These are phyloP conservation scores for Danaus chrysippus DNA, from an alignment of 2,888 invertebrate species.

Conservation along the genomic window DNA sequence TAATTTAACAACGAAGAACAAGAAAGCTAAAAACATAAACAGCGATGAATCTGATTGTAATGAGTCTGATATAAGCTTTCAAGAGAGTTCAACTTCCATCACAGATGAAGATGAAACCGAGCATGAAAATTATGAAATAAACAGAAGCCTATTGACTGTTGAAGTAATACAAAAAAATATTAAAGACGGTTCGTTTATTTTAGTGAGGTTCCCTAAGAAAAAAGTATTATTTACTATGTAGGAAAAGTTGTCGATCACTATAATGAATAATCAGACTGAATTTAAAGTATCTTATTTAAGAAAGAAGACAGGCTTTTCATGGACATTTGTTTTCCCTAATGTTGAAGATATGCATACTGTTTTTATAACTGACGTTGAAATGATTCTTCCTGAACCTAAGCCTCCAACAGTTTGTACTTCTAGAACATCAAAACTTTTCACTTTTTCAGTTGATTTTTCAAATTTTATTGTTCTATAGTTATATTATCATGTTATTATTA, in stretches of 20 bases:
- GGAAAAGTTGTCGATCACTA: slow-evolving; percentile 9
- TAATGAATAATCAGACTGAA: no score
- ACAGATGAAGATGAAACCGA: slow-evolving; percentile 13
- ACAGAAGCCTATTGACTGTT: slow-evolving; percentile 14
- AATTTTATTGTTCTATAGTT: slow-evolving; percentile 11
- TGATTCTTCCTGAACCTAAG: slow-evolving; percentile 12
- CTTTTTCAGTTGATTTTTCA: slow-evolving; percentile 10
- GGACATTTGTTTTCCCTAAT: slow-evolving; percentile 4
- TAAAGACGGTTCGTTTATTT: slow-evolving; percentile 21
- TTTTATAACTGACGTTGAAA: slow-evolving; percentile 11
- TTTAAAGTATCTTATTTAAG: no score
- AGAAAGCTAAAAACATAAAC: slow-evolving; percentile 11
- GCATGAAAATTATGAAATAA: slow-evolving; percentile 16
- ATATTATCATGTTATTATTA: not conserved
- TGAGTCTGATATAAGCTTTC: slow-evolving; percentile 13
- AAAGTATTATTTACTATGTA: slow-evolving; percentile 9
- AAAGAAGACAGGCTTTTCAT: slow-evolving; percentile 1
- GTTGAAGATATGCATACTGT: slow-evolving; percentile 4
- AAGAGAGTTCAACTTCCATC: slow-evolving; percentile 13
- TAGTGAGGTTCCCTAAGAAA: slow-evolving; percentile 13
- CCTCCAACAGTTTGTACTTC: slow-evolving; percentile 11
- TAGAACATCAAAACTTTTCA: slow-evolving; percentile 13
- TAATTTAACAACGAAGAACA: slow-evolving; percentile 9
- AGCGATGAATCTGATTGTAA: slow-evolving; percentile 10
- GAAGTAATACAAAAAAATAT: slow-evolving; percentile 12